Evolutionary conservation across 2,888 invertebrate species (phyloP).

Genomic region (Temnothorax rugatulus): DNA sequence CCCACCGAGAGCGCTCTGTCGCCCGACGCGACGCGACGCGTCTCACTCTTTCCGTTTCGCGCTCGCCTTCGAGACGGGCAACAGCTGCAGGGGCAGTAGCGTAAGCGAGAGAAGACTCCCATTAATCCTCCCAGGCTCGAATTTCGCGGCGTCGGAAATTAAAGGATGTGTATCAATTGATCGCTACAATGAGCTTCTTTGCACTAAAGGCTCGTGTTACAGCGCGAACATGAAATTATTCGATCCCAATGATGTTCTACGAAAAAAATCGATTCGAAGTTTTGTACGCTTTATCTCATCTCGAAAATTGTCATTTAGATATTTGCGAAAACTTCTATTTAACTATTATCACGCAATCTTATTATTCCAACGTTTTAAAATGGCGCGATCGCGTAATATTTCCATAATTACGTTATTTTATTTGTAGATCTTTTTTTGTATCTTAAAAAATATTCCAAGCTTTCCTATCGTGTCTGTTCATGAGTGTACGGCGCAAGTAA

Average conservation of each 20-base stretch:
- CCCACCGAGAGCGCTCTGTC: conserved; percentile 63
- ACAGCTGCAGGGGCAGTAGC: conserved; percentile 67
- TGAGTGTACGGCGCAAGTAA: neutral
- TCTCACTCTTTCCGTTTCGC: conserved; percentile 60
- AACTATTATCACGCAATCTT: no score
- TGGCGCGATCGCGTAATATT: no score
- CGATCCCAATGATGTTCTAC: neutral
- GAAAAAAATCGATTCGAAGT: neutral
- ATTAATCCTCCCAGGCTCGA: conserved; percentile 59
- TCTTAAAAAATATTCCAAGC: conserved; percentile 4
- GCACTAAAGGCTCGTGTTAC: neutral
- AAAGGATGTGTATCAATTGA: conserved; percentile 17
- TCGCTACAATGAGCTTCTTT: neutral
- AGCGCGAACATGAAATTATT: neutral
- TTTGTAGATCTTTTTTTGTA: neutral
- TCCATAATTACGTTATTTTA: no score
- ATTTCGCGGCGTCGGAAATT: conserved; percentile 47
- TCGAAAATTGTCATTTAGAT: no score
- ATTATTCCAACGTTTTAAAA: no score
- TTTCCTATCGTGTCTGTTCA: neutral
- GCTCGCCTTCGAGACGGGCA: conserved; percentile 65
- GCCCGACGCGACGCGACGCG: conserved; percentile 60
- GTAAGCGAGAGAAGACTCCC: conserved; percentile 55
- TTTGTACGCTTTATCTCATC: neutral
- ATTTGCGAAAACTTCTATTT: no score